Base-by-base conservation (phyloP, 1,140 invertebrate species). In the Agrypnia vestita region DNA sequence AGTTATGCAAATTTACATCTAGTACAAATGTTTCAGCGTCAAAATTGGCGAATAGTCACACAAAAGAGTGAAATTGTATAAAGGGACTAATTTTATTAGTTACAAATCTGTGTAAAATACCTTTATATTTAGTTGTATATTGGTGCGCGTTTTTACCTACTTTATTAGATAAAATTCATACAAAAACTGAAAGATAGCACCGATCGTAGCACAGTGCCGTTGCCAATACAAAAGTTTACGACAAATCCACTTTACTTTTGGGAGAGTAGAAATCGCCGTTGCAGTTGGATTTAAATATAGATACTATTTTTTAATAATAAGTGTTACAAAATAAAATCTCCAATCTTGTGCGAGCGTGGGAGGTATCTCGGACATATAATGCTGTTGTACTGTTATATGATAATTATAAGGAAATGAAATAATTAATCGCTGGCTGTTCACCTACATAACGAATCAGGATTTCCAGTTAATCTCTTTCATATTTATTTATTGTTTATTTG, bases 361-460 rank as follows among this genome's bases (percentile, higher is more conserved):
- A 25, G 11, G 61, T 64, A 13, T 64, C 21, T 25, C 61, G 35
- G 35, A 21, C n/a, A 64, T 43, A 64, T 35, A 35, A 35, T 64
- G 35, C 61, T 25, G 61, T 35, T 64, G 61, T 64, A 25, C 61
- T 35, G 61, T 64, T 64, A 64, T 35, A 35, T 13, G 61, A 64
- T 64, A 64, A 25, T 64, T 64, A 13, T 35, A 64, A 64, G 10
- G 25, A 64, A 13, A 51, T 51, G 1, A 12, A 51, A 51, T 51
- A 51, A 12, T 3, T 35, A 35, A 51, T 1, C n/a, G 49, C 49
- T 15, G 49, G 49, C 49, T 15, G 49, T 51, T 51, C 49, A 51
- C n/a, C 25, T 35, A 1, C 25, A 35, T 51, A 51, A 51, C 11
- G 49, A 15, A 15, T 51, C n/a, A 15, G 49, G 49, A 51, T 51